phyloP scores from a whole-genome alignment of 2,888 invertebrate species.

The Limenitis camilla region DNA sequence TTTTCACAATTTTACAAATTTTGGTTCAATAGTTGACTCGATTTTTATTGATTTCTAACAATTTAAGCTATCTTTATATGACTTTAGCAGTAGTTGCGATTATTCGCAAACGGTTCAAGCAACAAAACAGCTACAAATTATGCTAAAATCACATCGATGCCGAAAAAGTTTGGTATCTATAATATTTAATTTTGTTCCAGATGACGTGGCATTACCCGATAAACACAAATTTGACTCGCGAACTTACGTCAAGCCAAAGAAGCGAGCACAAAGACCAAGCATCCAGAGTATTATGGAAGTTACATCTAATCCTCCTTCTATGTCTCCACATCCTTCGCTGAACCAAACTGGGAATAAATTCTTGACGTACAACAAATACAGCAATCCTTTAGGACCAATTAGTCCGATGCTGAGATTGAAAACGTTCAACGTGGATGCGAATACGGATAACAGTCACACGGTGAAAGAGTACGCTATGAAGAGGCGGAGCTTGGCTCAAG shows the following conservation, averaged over 20 bases:
- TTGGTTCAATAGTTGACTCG: too few species aligned
- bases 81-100: too few species aligned
- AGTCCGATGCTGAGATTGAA: conserved; percentile 61
- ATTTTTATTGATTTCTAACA: too few species aligned
- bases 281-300: conserved; percentile 72
- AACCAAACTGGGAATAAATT: conserved; percentile 48
- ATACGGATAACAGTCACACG: conserved; percentile 51
- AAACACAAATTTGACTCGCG: conserved; percentile 78
- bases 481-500: conserved; percentile 53
- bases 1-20: too few species aligned
- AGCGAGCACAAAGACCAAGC: conserved; percentile 73
- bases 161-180: too few species aligned
- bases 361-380: conserved; percentile 65
- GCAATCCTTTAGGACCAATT: conserved; percentile 48
- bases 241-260: conserved; percentile 81
- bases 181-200: conserved; percentile 36
- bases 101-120: too few species aligned
- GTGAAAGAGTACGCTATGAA: conserved; percentile 60
- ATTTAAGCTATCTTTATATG: too few species aligned
- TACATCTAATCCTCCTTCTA: conserved; percentile 43
- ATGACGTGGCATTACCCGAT: conserved; percentile 52
- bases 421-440: conserved; percentile 62
- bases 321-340: conserved; percentile 39
- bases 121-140: too few species aligned
- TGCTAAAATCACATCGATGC: too few species aligned